Percentiles rank a stretch among this genome's conserved stretches.
Conservation (phyloP, 2,888 invertebrate genomes). For the Habrosyne pyritoides region DNA sequence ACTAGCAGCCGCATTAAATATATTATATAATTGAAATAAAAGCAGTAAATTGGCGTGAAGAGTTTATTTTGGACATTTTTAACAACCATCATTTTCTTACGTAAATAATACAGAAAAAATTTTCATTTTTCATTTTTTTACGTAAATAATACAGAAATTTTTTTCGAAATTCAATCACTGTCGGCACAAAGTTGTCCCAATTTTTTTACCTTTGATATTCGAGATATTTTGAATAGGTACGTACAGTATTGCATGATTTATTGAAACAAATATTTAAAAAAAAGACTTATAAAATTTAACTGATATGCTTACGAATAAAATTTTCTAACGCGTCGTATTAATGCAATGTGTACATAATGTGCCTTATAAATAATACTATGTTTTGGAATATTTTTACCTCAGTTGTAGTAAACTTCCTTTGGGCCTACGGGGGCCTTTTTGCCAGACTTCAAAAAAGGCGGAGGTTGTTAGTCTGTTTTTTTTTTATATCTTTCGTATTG, state of each 20-base stretch:
- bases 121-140: constrained; percentile 55
- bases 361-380: neutral
- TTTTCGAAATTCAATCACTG: constrained; percentile 31
- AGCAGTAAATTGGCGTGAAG: constrained; percentile 65
- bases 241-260: constrained; percentile 20
- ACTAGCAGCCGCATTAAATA: too few relatives aligned
- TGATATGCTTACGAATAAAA: constrained; percentile 39
- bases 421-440: too few relatives aligned
- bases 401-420: neutral
- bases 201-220: neutral
- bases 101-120: constrained; percentile 35
- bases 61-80: constrained; percentile 77
- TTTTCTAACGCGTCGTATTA: neutral
- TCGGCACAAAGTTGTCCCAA: constrained; percentile 8
- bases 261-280: constrained; percentile 31
- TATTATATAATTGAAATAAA: constrained; percentile 27
- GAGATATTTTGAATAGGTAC: neutral
- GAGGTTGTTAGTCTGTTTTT: too few relatives aligned
- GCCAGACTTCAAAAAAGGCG: too few relatives aligned
- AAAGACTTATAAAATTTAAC: constrained; percentile 34
- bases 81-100: constrained; percentile 65
- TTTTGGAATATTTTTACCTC: neutral
- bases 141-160: constrained; percentile 36
- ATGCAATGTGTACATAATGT: neutral
- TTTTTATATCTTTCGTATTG: neutral